Base-by-base conservation (phyloP, 2,888 invertebrate species). In the Drosophila mercatorum region DNA sequence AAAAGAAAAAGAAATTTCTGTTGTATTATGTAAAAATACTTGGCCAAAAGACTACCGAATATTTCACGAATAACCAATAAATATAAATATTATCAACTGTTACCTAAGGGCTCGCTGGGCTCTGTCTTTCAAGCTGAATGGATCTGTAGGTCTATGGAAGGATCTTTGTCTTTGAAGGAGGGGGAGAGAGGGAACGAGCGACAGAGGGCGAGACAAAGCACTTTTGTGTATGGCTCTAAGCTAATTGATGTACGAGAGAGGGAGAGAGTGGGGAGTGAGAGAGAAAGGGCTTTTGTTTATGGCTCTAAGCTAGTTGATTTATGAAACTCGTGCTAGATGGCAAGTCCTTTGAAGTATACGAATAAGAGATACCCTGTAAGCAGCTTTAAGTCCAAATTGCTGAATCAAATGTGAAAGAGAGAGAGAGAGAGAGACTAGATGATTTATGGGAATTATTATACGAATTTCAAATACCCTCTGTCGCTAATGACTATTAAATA, bases 41-140 rank as follows among this genome's bases (percentile, higher is more conserved):
- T 46, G 64, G 64, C 66, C 64, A 62, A 63, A 36, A 66, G 34
- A 65, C 63, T 60, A 44, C 38, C 47, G 64, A 46, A 68, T 34
- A 26, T 65, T 51, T 43, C 51, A 28, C 31, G 12, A 22, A 52
- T 55, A 66, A 26, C 12, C 51, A 59, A 53, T 53, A 68, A 56
- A 56, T 47, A 59, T 17, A 51, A 68, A 68, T 28, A 34, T 34
- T 59, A 12, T 46, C 52, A 52, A 68, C 17, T 57, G 40, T 57
- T 57, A 53, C 28, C 53, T 10, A 41, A 44, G 52, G 3, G 17
- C 49, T 31, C 12, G 14, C 26, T 6, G 34, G 5, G 31, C n/a
- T 17, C 46, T 52, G 36, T 47, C 55, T 66, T 47, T 22, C 2
- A n/a, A n/a, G 8, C 14, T 10, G 7, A 14, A 31, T 17, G 12